These are phyloP conservation scores for Trichogramma pretiosum DNA, from an alignment of 1,140 invertebrate species.

Conservation along the genomic window DNA sequence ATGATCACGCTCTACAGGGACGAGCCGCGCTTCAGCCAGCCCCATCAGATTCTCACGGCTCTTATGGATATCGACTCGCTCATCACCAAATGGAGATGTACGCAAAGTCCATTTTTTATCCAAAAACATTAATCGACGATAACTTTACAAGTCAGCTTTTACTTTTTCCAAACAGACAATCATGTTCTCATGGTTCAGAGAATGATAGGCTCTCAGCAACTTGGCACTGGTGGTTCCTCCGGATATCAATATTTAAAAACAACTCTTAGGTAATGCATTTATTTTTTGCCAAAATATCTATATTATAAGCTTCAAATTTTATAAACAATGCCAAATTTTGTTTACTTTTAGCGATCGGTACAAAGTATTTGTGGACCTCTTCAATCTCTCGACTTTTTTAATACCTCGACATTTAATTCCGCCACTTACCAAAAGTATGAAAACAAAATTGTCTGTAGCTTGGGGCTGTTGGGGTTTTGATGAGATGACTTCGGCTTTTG, in stretches of 20 bases:
- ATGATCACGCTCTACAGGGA: conserved; percentile 97
- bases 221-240: conserved; percentile 95
- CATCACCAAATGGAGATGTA: conserved; percentile 99
- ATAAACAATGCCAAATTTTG: conserved; percentile 10
- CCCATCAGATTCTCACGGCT: conserved; percentile 85
- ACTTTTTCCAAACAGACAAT: conserved; percentile 67
- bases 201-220: conserved; percentile 95
- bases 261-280: conserved; percentile 73
- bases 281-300: not conserved
- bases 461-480: conserved; percentile 28
- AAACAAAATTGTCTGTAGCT: conserved; percentile 42
- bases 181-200: conserved; percentile 98
- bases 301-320: not conserved
- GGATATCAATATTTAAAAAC: conserved; percentile 97
- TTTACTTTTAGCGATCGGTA: conserved; percentile 83
- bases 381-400: conserved; percentile 93
- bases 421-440: conserved; percentile 69
- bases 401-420: conserved; percentile 88
- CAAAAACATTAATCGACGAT: conserved; percentile 6
- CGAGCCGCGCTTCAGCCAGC: conserved; percentile 92
- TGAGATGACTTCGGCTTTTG: no score
- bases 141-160: not conserved
- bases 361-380: conserved; percentile 96
- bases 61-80: conserved; percentile 97
- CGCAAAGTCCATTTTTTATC: conserved; percentile 35